Conservation (phyloP, 1,140 invertebrate genomes). For the Xylocopa sonorina region DNA sequence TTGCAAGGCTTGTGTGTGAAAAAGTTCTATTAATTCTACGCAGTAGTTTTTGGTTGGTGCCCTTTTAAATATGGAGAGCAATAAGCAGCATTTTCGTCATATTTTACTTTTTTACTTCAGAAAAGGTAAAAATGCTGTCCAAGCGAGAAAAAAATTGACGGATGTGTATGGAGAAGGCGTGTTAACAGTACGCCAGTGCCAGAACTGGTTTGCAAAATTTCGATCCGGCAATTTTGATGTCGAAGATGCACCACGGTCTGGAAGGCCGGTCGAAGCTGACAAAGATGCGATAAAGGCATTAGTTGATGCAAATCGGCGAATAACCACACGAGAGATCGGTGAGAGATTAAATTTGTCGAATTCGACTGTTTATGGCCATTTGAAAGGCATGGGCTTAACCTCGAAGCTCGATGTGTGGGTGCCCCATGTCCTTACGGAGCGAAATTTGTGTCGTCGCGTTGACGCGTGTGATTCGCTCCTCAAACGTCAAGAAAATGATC, state of each 20-base stretch:
- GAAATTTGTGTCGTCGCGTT: too few species aligned
- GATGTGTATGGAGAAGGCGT: conserved; percentile 27
- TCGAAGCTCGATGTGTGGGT: too few species aligned
- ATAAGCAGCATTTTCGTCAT: too few species aligned
- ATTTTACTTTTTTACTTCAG: conserved; percentile 20
- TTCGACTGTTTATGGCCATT: conserved; percentile 2
- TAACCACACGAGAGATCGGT: conserved; percentile 6
- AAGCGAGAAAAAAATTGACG: too few species aligned
- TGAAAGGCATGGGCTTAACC: not conserved
- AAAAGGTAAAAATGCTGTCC: conserved; percentile 27
- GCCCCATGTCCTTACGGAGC: too few species aligned
- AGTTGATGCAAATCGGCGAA: not conserved
- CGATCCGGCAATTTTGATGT: too few species aligned
- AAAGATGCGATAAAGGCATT: not conserved
- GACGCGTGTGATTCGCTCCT: too few species aligned
- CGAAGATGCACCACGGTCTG: not conserved
- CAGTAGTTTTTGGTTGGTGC: conserved; percentile 8
- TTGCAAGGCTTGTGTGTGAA: not conserved
- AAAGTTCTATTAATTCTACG: not conserved
- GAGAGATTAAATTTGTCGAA: too few species aligned
- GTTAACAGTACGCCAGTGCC: not conserved
- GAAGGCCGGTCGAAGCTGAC: conserved; percentile 11
- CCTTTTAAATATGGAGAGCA: too few species aligned
- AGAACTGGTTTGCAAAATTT: too few species aligned
- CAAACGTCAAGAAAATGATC: too few species aligned